Base-by-base conservation (phyloP, 2,888 invertebrate genomes). In the Nineta flava region DNA sequence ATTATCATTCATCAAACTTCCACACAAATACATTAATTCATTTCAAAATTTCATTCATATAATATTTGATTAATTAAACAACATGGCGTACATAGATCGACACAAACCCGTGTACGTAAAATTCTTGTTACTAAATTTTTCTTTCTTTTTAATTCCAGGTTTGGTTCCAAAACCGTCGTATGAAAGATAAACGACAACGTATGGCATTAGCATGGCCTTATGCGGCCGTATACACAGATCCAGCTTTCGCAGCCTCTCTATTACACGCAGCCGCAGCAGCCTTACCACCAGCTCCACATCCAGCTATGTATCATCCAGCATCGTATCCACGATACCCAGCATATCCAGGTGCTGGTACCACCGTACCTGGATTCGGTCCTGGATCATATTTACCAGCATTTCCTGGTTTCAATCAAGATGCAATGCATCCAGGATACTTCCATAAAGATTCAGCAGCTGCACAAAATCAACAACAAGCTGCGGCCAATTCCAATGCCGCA, bases 181-280 rank as follows among this genome's bases (percentile, higher is more conserved):
- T 94, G 93, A 94, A 97, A 64, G 96, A 97, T 71, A 97, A 99
- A 61, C 78, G 97, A 0, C 96, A 97, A 63, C 75, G 93, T 13
- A 84, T 94, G 65, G 90, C 94, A 1, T 81, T 95, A 57, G 85
- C 90, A 0, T 96, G 96, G 95, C 95, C 95, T 0, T 92, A 93
- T 67, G 85, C 88, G 0, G 87, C 91, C 0, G 91, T 95, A 50
- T 93, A 93, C 69, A 83, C 90, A 26, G 95, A 96, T 61, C 94
- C 95, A 0, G 84, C 91, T 0, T 81, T 96, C 59, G 93, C 94
- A 5, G 94, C 94, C 2, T 86, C 93, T 34, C 77, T 95, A 9
- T 76, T 93, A 2, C 93, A 94, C 61, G 93, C 94, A 0, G 88
- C 90, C 0, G 86, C 87, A 7, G 83, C 77, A 63, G 63, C 72